Conservation (phyloP, 2,888 invertebrate genomes). For the Metallyticus violacea region DNA sequence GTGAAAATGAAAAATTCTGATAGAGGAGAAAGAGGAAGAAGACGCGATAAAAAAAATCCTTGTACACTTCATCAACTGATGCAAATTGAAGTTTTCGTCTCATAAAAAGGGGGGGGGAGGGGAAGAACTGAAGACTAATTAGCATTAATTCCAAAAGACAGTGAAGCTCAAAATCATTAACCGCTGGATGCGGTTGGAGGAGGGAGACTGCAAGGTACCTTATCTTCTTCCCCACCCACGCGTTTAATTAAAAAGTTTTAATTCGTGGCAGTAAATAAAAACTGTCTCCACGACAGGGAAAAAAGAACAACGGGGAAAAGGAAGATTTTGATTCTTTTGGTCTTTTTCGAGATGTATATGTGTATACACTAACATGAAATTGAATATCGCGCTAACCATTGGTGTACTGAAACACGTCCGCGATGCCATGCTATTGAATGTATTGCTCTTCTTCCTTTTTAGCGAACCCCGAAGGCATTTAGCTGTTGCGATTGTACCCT, state of each 20-base stretch:
- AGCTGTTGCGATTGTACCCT: no score
- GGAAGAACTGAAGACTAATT: conserved; percentile 17
- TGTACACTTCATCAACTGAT: conserved; percentile 15
- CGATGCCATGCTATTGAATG: no score
- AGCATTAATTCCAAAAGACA: conserved; percentile 26
- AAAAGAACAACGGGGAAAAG: not conserved
- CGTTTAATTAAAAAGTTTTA: conserved; percentile 34
- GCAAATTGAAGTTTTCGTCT: conserved; percentile 18
- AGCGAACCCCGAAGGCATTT: no score
- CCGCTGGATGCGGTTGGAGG: conserved; percentile 2
- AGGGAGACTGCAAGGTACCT: not conserved
- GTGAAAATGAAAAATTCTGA: conserved; percentile 13
- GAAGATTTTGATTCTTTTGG: not conserved
- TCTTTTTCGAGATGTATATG: not conserved
- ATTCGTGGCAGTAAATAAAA: conserved; percentile 32
- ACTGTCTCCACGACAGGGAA: conserved; percentile 21
- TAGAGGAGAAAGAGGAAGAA: not conserved
- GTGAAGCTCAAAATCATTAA: conserved; percentile 23
- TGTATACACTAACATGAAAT: no score
- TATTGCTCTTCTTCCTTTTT: no score
- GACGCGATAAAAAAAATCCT: not conserved
- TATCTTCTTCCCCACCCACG: not conserved
- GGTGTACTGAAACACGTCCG: no score
- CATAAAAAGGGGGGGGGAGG: not conserved
- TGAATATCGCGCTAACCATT: no score